phyloP scores from a whole-genome alignment of 2,113 vertebrate genomes.

The Connochaetes taurinus region DNA sequence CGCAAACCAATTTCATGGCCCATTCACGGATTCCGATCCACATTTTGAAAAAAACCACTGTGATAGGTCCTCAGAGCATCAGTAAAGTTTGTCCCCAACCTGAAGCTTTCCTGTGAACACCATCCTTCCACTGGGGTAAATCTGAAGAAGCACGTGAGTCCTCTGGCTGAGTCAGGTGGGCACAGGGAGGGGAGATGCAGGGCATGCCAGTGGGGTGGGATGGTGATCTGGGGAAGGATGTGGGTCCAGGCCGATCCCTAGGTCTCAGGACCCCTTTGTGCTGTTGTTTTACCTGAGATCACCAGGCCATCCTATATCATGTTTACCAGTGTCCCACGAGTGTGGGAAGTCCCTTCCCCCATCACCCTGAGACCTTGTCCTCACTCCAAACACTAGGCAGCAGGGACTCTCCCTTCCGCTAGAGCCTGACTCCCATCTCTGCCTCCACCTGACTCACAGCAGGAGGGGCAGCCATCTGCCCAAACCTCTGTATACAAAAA shows the following conservation, averaged over 20 bases:
- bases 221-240: fast-evolving
- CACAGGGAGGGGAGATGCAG: background rate
- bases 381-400: background rate
- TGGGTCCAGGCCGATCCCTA: background rate
- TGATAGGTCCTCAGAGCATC: background rate
- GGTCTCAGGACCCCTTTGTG: fast-evolving
- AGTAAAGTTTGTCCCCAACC: background rate
- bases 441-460: background rate
- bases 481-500: background rate
- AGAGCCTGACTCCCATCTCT: background rate
- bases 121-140: background rate
- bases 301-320: background rate
- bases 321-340: background rate
- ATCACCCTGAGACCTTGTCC: background rate
- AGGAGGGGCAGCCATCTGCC: background rate
- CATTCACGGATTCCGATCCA: background rate
- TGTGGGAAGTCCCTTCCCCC: background rate
- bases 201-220: background rate
- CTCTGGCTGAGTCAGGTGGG: background rate
- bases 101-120: fast-evolving
- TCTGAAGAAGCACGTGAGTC: fast-evolving
- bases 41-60: background rate
- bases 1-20: background rate
- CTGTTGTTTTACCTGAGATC: too few species aligned
- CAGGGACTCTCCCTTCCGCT: too few species aligned